Percentiles rank a stretch among this genome's conserved stretches.
These are phyloP conservation scores for Selenia dentaria DNA, from an alignment of 2,888 invertebrate genomes.

Conservation along the genomic window DNA sequence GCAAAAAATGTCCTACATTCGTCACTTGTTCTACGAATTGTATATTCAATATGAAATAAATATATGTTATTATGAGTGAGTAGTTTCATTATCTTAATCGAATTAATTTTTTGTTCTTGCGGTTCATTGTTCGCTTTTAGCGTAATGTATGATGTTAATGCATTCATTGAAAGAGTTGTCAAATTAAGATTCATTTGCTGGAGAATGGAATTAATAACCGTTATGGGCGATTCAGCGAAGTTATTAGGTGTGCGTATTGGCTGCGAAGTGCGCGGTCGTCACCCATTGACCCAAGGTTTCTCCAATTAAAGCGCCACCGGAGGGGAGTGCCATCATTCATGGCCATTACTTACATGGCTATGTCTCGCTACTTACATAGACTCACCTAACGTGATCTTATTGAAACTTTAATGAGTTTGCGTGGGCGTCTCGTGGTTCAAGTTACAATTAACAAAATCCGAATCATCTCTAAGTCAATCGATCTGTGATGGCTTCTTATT, in stretches of 20 bases:
- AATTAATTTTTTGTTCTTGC: slow-evolving; percentile 53
- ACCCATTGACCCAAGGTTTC: slow-evolving; percentile 66
- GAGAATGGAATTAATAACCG: slow-evolving; percentile 49
- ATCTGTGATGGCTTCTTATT: neutral
- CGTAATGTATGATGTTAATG: slow-evolving; percentile 61
- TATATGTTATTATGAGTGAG: slow-evolving; percentile 60
- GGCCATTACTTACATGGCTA: neutral
- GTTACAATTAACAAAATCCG: slow-evolving; percentile 12
- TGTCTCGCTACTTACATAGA: neutral
- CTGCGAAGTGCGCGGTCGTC: slow-evolving; percentile 47
- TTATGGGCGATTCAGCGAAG: slow-evolving; percentile 62
- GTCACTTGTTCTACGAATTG: slow-evolving; percentile 59
- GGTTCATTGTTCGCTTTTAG: slow-evolving; percentile 52
- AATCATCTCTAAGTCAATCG: neutral
- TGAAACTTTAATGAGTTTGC: slow-evolving; percentile 12
- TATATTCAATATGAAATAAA: slow-evolving; percentile 69
- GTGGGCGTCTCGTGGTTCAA: slow-evolving; percentile 10
- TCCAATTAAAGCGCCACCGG: slow-evolving; percentile 59
- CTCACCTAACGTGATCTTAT: neutral
- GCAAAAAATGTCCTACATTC: slow-evolving; percentile 52
- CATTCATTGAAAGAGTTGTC: slow-evolving; percentile 55
- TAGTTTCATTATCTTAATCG: slow-evolving; percentile 46
- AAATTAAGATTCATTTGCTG: slow-evolving; percentile 69
- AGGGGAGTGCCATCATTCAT: slow-evolving; percentile 50
- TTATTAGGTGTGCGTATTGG: slow-evolving; percentile 44